phyloP scores from a whole-genome alignment of 53 echinoderm and acorn worm species.

The Paracentrotus lividus region DNA sequence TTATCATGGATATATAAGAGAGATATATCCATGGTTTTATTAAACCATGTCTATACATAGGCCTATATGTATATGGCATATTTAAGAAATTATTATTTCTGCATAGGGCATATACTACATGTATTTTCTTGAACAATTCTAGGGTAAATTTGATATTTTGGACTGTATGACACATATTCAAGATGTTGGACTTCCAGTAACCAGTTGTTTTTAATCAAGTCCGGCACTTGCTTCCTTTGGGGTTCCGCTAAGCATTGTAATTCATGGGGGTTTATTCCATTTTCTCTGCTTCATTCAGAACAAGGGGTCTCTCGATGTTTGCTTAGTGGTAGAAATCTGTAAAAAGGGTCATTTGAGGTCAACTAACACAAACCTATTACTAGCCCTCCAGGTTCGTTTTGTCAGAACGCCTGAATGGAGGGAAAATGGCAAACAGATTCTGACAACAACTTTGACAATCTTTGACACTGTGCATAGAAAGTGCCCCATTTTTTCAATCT shows the following conservation, averaged over 20 bases:
- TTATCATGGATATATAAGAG: too few species aligned
- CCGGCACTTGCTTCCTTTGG: constrained; percentile 44
- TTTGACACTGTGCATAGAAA: constrained; percentile 44
- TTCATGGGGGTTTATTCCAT: constrained; percentile 56
- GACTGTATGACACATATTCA: too few species aligned
- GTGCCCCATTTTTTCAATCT: constrained; percentile 22
- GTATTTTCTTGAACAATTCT: too few species aligned
- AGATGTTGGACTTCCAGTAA: not conserved
- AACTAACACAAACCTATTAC: constrained; percentile 63
- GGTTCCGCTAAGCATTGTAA: constrained; percentile 37
- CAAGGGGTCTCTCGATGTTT: constrained; percentile 56
- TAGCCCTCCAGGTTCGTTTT: constrained; percentile 63
- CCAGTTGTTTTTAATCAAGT: constrained; percentile 60
- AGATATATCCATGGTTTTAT: too few species aligned
- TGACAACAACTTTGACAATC: constrained; percentile 60
- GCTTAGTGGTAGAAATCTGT: constrained; percentile 68
- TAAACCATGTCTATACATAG: too few species aligned
- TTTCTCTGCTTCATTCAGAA: constrained; percentile 11
- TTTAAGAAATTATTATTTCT: too few species aligned
- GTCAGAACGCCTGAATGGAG: constrained; percentile 51
- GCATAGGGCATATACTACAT: too few species aligned
- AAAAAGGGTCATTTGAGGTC: constrained; percentile 63
- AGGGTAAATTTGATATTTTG: too few species aligned
- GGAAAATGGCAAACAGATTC: constrained; percentile 57
- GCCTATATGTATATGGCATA: too few species aligned